Percentiles rank a stretch among this genome's conserved stretches.
phyloP scores from a whole-genome alignment of 1,140 invertebrate species.

The Portunus trituberculatus region DNA sequence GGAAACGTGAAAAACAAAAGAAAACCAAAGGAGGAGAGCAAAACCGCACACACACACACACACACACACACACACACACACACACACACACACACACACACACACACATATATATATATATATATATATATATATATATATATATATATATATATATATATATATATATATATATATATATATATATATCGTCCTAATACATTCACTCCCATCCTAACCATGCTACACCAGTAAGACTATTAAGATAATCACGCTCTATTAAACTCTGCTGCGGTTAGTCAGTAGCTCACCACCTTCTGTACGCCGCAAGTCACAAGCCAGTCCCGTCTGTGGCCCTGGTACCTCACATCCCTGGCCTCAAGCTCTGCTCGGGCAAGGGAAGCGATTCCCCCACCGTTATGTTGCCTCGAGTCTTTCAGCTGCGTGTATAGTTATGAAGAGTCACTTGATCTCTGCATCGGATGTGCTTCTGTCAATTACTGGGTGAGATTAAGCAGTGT shows the following conservation, averaged over 20 bases:
- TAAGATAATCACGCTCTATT: no score
- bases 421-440: not conserved
- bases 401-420: not conserved
- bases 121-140: slow-evolving; percentile 16
- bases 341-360: not conserved
- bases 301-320: not conserved
- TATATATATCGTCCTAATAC: not conserved
- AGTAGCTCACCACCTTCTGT: not conserved
- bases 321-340: not conserved
- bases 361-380: not conserved
- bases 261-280: not conserved
- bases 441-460: not conserved
- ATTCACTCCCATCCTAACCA: not conserved
- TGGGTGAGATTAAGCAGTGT: not conserved
- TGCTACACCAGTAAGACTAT: no score
- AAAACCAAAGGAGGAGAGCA: no score
- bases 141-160: slow-evolving; percentile 26
- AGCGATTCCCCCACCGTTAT: not conserved
- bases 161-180: slow-evolving; percentile 26
- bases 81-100: not conserved
- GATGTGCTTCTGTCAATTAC: not conserved
- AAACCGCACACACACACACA: not conserved
- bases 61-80: not conserved
- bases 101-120: not conserved
- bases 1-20: no score